Percentiles rank a stretch among this genome's conserved stretches.
Conservation (phyloP, 2,113 vertebrate genomes). For the Centropus bengalensis region DNA sequence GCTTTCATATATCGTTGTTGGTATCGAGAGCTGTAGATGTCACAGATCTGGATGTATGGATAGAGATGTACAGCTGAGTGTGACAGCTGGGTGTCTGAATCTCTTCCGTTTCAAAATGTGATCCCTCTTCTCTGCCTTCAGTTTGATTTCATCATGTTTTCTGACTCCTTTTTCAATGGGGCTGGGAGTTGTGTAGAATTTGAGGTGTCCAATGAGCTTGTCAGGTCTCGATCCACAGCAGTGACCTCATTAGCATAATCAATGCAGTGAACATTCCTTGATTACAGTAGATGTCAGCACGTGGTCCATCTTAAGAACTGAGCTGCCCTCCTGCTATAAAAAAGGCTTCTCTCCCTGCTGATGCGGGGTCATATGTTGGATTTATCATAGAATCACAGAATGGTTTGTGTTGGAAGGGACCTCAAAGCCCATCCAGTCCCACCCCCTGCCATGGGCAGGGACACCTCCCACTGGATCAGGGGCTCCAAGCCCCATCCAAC, state of each 20-base stretch:
- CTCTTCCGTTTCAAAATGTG: neutral
- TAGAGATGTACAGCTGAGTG: neutral
- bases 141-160: neutral
- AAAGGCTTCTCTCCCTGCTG: neutral
- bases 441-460: too few species aligned
- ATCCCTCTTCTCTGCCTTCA: neutral
- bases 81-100: neutral
- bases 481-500: too few species aligned
- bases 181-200: neutral
- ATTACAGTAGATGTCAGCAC: neutral
- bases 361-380: accelerated
- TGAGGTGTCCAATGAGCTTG: neutral
- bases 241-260: neutral
- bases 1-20: neutral
- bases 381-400: neutral
- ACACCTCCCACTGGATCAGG: too few species aligned
- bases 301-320: accelerated
- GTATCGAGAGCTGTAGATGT: neutral
- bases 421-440: too few species aligned
- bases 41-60: neutral
- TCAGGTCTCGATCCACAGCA: neutral
- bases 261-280: neutral
- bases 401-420: too few species aligned
- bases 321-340: neutral
- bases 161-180: neutral